Evolutionary conservation across 1,140 invertebrate genomes (phyloP), one percentile per base, ranked within the genome.

Genomic region (Adoxophyes honmai): DNA sequence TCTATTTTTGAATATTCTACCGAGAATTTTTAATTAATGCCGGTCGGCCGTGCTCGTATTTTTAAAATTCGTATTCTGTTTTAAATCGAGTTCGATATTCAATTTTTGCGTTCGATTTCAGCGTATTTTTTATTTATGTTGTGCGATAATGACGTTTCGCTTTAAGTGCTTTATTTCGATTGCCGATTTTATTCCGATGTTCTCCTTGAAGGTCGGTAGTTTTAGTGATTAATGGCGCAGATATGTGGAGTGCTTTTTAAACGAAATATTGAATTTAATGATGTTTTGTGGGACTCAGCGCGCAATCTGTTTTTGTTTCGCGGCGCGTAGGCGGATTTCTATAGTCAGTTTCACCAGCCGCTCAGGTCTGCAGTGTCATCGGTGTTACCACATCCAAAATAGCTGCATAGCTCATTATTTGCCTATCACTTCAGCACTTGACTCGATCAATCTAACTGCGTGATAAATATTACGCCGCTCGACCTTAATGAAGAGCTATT

Each of bases 1-100:
- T 88, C 85, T 88, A 88, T 88, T 88, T 88, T 86, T 85, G 85
- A 88, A 88, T 88, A 88, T 88, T 88, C 83, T 86, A 88, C 85
- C 83, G 85, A 86, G 85, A 88, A 88, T 88, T 88, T 86, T 88
- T 88, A 88, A 88, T 88, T 88, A 86, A 88, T 86, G 85, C 85
- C 73, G 81, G 73, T 84, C 80, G 75, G 75, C 73, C 81, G 80
- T 72, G 79, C 81, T 78, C 77, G 81, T 86, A 87, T 87, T 84
- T 85, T 86, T 81, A 83, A 86, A 87, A 79, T 79, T 82, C 78
- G 78, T 82, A 84, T 85, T 86, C 81, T 84, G 81, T 78, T 86
- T 86, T 88, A 85, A 85, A 88, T 84, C 80, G 80, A 83, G 63
- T 86, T 70, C 81, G 85, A 86, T 85, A 86, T 86, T 86, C 81